A percentile compares a stretch with the other conserved stretches of the same genome.
These are phyloP conservation scores for Raphicerus campestris DNA, from an alignment of 2,113 vertebrate genomes.

Conservation along the genomic window DNA sequence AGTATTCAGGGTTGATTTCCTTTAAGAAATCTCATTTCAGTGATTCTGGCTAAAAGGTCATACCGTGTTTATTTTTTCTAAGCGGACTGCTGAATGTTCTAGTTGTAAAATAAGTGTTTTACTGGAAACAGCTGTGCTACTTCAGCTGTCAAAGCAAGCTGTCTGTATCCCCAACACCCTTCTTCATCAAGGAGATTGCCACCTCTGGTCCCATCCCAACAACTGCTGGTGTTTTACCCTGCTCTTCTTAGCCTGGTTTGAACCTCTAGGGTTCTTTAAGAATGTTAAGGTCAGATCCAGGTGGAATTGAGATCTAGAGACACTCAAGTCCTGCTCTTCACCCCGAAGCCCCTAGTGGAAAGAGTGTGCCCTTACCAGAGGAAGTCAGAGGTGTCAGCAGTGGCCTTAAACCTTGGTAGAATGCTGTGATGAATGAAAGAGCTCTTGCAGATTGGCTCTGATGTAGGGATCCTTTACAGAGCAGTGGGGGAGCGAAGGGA, in stretches of 20 bases:
- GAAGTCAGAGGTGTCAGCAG: accelerated
- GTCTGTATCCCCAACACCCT: neutral
- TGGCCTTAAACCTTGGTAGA: accelerated
- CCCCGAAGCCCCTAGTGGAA: neutral
- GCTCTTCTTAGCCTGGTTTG: neutral
- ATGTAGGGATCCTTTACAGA: neutral
- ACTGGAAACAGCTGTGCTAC: neutral
- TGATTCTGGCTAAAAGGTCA: neutral
- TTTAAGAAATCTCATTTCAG: neutral
- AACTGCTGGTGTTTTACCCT: neutral
- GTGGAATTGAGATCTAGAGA: neutral
- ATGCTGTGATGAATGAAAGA: neutral
- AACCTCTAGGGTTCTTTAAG: neutral
- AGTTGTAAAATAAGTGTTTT: neutral
- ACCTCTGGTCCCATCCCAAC: neutral
- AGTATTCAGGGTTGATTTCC: neutral
- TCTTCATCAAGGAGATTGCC: too few relatives aligned
- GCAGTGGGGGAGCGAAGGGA: neutral
- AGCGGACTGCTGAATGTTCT: neutral
- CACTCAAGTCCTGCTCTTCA: neutral
- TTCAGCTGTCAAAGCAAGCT: neutral
- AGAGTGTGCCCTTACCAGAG: accelerated
- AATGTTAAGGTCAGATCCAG: neutral
- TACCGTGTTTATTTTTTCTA: neutral
- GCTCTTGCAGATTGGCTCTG: accelerated